A percentile compares a stretch with the other conserved stretches of the same genome.
Conservation (phyloP, 2,797 vertebrate genomes). For the Crocodylus rhombifer region DNA sequence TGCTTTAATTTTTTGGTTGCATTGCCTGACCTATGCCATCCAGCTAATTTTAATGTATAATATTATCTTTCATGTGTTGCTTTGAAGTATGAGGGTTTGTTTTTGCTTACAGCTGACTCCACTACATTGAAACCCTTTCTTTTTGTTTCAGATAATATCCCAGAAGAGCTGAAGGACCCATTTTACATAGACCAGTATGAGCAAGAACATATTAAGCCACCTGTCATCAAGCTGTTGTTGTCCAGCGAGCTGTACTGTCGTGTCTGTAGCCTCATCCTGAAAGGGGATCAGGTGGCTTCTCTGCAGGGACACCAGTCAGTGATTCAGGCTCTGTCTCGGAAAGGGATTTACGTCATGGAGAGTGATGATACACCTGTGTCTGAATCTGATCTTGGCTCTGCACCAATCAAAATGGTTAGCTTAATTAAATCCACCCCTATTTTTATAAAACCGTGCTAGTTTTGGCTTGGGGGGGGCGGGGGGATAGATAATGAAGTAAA, state of each 20-base stretch:
- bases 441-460: conserved; percentile 33
- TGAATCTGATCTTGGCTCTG: conserved; percentile 88
- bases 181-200: conserved; percentile 99
- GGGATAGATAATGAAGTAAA: background rate
- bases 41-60: background rate
- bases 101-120: background rate
- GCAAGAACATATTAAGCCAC: conserved; percentile 98
- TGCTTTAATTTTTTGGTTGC: background rate
- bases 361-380: conserved; percentile 92
- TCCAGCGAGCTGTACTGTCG: conserved; percentile 97
- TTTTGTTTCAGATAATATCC: conserved; percentile 90
- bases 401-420: conserved; percentile 98
- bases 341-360: conserved; percentile 98
- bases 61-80: background rate
- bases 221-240: conserved; percentile 92
- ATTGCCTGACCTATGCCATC: background rate
- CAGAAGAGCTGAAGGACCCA: conserved; percentile 94
- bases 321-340: conserved; percentile 94
- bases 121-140: background rate
- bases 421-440: conserved; percentile 58
- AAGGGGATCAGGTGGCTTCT: conserved; percentile 93
- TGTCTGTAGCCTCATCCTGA: conserved; percentile 95
- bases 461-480: background rate
- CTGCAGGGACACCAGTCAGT: conserved; percentile 95
- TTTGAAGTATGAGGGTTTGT: background rate